phyloP scores from a whole-genome alignment of 2,888 invertebrate species.

The Autographa pulchrina region DNA sequence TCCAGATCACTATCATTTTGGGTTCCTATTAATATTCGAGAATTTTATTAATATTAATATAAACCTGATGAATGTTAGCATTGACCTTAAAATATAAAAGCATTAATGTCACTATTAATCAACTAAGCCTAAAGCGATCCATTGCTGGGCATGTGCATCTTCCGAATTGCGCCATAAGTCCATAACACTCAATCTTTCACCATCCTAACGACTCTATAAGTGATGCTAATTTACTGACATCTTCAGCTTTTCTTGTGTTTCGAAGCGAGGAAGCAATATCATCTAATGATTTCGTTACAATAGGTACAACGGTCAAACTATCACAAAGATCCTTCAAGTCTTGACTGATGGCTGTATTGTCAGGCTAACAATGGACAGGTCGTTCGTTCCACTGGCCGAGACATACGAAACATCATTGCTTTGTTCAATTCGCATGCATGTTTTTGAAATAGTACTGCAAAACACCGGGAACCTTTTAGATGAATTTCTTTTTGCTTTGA shows the following conservation, averaged over 20 bases:
- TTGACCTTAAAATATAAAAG: slow-evolving; percentile 25
- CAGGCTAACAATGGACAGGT: slow-evolving; percentile 68
- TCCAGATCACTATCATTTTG: slow-evolving; percentile 21
- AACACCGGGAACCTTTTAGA: slow-evolving; percentile 67
- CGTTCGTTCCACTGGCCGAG: slow-evolving; percentile 61
- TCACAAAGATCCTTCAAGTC: slow-evolving; percentile 60
- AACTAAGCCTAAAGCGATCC: background rate
- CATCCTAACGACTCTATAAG: background rate
- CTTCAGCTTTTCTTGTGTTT: slow-evolving; percentile 20
- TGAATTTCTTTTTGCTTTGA: slow-evolving; percentile 39
- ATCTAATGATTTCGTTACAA: slow-evolving; percentile 53
- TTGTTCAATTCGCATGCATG: slow-evolving; percentile 56
- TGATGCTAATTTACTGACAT: slow-evolving; percentile 8
- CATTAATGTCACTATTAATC: background rate
- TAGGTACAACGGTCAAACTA: slow-evolving; percentile 56
- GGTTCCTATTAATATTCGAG: slow-evolving; percentile 7
- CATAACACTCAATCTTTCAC: background rate
- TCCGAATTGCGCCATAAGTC: background rate
- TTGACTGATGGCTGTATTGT: slow-evolving; percentile 73
- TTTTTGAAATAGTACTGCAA: slow-evolving; percentile 48
- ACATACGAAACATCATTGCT: slow-evolving; percentile 58
- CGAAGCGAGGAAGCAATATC: slow-evolving; percentile 23
- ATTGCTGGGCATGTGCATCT: background rate
- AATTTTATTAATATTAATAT: slow-evolving; percentile 21
- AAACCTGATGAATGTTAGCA: slow-evolving; percentile 21